phyloP scores from a whole-genome alignment of 2,797 vertebrate species.

The Parambassis ranga region DNA sequence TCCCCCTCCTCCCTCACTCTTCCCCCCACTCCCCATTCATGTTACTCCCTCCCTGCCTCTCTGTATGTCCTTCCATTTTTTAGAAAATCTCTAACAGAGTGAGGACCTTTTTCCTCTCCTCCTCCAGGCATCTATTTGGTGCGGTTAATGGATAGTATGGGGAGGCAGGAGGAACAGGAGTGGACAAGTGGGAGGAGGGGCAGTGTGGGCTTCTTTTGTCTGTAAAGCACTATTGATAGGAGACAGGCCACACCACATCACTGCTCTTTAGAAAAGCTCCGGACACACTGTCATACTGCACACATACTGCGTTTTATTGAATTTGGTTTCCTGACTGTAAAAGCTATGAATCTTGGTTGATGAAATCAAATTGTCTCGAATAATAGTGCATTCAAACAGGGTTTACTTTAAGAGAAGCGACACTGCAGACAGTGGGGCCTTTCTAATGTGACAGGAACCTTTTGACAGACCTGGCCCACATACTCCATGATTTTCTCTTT shows the following conservation, averaged over 20 bases:
- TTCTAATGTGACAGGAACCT: constrained; percentile 42
- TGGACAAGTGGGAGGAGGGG: constrained; percentile 4
- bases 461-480: constrained; percentile 34
- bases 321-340: constrained; percentile 33
- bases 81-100: constrained; percentile 64
- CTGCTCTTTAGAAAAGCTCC: constrained; percentile 35
- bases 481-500: neutral
- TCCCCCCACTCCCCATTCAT: constrained; percentile 9
- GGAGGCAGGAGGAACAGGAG: neutral
- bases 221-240: constrained; percentile 52
- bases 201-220: constrained; percentile 56
- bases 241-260: constrained; percentile 60
- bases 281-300: constrained; percentile 38
- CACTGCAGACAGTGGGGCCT: constrained; percentile 1
- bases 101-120: constrained; percentile 59
- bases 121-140: constrained; percentile 65
- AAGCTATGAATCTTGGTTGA: constrained; percentile 46
- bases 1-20: neutral
- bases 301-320: constrained; percentile 29
- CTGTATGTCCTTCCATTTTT: constrained; percentile 31
- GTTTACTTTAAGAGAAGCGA: constrained; percentile 16
- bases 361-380: constrained; percentile 35
- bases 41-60: constrained; percentile 16
- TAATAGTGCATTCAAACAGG: constrained; percentile 24
- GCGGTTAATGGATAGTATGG: constrained; percentile 71